A percentile compares a stretch with the other conserved stretches of the same genome.
Conservation (phyloP, 2,888 invertebrate genomes). For the Andrena hattorfiana region DNA sequence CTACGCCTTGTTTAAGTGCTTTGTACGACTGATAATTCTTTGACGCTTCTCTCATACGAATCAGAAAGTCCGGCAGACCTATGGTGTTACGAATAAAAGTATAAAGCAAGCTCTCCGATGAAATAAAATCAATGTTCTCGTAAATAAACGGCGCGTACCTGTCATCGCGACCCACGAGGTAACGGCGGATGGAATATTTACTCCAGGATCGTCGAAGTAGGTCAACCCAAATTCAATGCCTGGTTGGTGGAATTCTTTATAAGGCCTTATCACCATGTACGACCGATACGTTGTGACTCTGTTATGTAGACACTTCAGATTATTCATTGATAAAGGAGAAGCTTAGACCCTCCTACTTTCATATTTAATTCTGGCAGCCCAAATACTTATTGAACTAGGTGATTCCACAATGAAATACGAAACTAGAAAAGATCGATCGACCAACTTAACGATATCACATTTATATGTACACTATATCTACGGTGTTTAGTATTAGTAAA, state of each 20-base stretch:
- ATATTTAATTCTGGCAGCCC: conserved; percentile 35
- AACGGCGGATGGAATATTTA: conserved; percentile 90
- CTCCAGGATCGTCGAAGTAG: conserved; percentile 95
- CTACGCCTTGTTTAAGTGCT: conserved; percentile 60
- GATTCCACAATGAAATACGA: conserved; percentile 60
- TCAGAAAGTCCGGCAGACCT: conserved; percentile 92
- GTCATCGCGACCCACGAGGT: conserved; percentile 89
- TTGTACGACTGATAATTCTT: conserved; percentile 87
- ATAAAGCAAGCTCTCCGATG: background rate
- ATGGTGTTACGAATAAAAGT: conserved; percentile 65
- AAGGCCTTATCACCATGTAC: conserved; percentile 93
- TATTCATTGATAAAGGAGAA: conserved; percentile 48
- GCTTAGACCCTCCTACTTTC: conserved; percentile 34
- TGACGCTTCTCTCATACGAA: conserved; percentile 90
- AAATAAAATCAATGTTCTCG: background rate
- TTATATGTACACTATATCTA: background rate
- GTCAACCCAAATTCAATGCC: conserved; percentile 94
- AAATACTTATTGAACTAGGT: conserved; percentile 50
- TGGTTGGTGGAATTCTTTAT: conserved; percentile 87
- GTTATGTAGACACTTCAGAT: conserved; percentile 61
- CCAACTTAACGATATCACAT: conserved; percentile 35
- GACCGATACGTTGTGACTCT: conserved; percentile 93
- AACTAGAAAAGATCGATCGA: conserved; percentile 54
- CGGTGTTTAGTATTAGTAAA: conserved; percentile 10
- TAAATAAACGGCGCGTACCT: conserved; percentile 78